Percentiles rank a stretch among this genome's conserved stretches.
Conservation (phyloP, 1,140 invertebrate species). For the Conus ventricosus region DNA sequence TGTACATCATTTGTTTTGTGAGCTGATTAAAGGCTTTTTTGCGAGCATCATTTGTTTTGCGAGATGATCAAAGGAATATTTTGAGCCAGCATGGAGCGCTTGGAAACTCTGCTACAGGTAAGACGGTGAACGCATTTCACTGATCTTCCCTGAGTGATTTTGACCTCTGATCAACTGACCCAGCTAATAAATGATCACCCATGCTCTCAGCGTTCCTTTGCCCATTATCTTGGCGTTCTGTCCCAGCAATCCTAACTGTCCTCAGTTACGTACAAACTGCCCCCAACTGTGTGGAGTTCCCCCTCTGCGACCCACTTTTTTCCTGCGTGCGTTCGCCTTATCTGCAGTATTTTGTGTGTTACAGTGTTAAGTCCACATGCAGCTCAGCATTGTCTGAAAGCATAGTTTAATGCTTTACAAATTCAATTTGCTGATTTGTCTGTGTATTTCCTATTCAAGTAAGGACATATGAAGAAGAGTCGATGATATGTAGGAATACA, state of each 20-base stretch:
- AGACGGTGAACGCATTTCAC: conserved; percentile 24
- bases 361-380: too few species aligned
- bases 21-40: too few species aligned
- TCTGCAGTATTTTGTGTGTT: background rate
- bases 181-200: background rate
- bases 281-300: background rate
- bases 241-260: background rate
- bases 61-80: background rate
- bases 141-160: conserved; percentile 9
- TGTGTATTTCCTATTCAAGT: too few species aligned
- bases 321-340: background rate
- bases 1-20: too few species aligned
- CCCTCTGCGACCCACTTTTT: background rate
- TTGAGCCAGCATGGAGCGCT: background rate
- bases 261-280: background rate
- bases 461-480: too few species aligned
- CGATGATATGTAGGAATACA: too few species aligned
- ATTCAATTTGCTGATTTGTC: too few species aligned
- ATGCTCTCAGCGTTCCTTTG: background rate
- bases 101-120: conserved; percentile 3
- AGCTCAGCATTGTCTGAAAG: too few species aligned
- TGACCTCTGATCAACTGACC: background rate
- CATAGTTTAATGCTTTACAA: too few species aligned
- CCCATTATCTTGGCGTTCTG: background rate
- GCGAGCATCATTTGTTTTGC: background rate